Evolutionary conservation across 2,113 vertebrate genomes (phyloP).

Genomic region (Malaclemys terrapin): DNA sequence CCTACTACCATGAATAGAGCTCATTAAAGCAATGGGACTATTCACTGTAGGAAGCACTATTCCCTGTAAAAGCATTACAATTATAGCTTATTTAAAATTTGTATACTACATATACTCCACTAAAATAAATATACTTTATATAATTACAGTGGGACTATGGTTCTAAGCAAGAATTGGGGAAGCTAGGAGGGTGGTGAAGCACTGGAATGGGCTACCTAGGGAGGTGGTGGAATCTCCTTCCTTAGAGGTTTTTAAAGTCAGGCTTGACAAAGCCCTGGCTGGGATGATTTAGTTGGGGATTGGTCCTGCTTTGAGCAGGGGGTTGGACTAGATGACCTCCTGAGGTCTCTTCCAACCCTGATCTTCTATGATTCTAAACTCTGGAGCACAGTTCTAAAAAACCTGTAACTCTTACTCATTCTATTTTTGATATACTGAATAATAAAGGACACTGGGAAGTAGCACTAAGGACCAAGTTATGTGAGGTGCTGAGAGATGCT

Average conservation of each 20-base stretch:
- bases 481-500: neutral
- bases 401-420: neutral
- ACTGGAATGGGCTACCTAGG: too few relatives aligned
- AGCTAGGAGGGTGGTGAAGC: neutral
- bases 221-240: too few relatives aligned
- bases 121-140: neutral
- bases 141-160: neutral
- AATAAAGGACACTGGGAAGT: neutral
- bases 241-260: too few relatives aligned
- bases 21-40: neutral
- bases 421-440: neutral
- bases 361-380: too few relatives aligned
- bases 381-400: neutral
- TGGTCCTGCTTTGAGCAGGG: too few relatives aligned
- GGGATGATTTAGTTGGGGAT: too few relatives aligned
- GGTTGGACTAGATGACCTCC: too few relatives aligned
- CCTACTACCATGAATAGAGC: neutral
- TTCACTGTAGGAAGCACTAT: neutral
- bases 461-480: neutral
- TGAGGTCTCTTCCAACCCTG: too few relatives aligned
- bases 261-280: too few relatives aligned
- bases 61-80: neutral
- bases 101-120: neutral
- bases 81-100: neutral
- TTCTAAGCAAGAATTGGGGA: neutral